Evolutionary conservation across 2,113 vertebrate species (phyloP), one percentile per base, ranked within the genome.

Genomic region (Chamaetylas fuelleborni): DNA sequence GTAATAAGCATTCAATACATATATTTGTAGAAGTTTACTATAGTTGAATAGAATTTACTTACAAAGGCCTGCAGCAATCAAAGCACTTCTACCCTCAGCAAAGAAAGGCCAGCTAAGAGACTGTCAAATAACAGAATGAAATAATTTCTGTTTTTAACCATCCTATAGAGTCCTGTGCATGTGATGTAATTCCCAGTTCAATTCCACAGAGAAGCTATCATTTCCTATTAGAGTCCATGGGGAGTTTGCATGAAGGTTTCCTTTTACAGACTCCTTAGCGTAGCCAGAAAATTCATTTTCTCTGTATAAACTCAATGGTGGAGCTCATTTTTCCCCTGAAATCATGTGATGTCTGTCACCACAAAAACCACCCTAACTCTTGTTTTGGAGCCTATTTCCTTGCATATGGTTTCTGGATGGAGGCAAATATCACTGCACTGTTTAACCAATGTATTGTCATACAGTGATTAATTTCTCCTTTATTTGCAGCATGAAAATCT

Each of bases 401-500:
- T 94, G 60, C 77, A 90, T 88, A 77, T 61, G 67, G 94, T n/a
- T 88, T 90, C 58, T 90, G 78, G 36, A 74, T 60, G 62, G 56
- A 95, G 50, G 86, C 40, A 77, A 90, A 81, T 60, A 70, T 77
- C 61, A 36, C 36, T 83, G 25, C 65, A 28, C 28, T 81, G 45
- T 89, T 96, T 93, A 90, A 92, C 76, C 86, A 93, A 73, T 85
- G 81, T 36, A 73, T 36, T 94, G 67, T 80, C 94, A 72, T 43
- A 86, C 48, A 89, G 26, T 93, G 92, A 90, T 93, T 70, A 85
- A 88, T 90, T 96, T 94, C 58, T 93, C 34, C 77, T 71, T 78
- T 88, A 76, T 96, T 97, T 97, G 83, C 69, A 92, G 48, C 36
- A 31, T 50, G 83, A 71, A 85, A 94, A 45, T 94, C 82, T 97